These are phyloP conservation scores for Parnassius mnemosyne DNA, from an alignment of 2,888 invertebrate genomes.

Conservation along the genomic window DNA sequence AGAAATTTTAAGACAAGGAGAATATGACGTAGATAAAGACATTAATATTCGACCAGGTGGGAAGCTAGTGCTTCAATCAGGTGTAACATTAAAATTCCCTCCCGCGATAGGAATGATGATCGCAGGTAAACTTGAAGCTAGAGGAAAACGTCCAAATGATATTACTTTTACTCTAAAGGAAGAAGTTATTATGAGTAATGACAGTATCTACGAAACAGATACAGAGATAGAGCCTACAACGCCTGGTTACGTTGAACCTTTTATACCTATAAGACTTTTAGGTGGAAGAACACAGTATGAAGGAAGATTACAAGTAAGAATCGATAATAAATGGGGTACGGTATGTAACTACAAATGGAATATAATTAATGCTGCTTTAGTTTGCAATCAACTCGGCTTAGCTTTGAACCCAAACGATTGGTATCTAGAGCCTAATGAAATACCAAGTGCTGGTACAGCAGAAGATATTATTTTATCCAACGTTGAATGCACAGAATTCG, in stretches of 20 bases:
- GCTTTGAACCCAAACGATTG: conserved; percentile 96
- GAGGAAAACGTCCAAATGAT: conserved; percentile 88
- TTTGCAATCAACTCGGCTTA: conserved; percentile 96
- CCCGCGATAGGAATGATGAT: conserved; percentile 98
- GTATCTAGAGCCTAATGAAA: conserved; percentile 90
- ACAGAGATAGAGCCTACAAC: conserved; percentile 82
- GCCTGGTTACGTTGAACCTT: conserved; percentile 80
- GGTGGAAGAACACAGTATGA: conserved; percentile 91
- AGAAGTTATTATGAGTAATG: conserved; percentile 83
- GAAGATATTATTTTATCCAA: conserved; percentile 91
- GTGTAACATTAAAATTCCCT: conserved; percentile 93
- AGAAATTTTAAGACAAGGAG: conserved; percentile 89
- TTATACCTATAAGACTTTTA: conserved; percentile 87
- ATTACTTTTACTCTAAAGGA: conserved; percentile 90
- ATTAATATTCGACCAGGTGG: conserved; percentile 97
- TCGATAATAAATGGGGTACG: conserved; percentile 96
- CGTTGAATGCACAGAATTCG: conserved; percentile 94
- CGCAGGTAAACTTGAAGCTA: conserved; percentile 93
- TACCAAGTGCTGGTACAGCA: conserved; percentile 88
- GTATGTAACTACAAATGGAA: conserved; percentile 99
- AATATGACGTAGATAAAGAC: conserved; percentile 95
- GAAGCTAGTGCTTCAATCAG: conserved; percentile 91
- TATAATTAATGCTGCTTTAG: conserved; percentile 92
- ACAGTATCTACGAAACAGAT: conserved; percentile 82
- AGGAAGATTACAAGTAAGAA: conserved; percentile 92